Base-by-base conservation (phyloP, 1,140 invertebrate genomes). In the Drosophila funebris region DNA sequence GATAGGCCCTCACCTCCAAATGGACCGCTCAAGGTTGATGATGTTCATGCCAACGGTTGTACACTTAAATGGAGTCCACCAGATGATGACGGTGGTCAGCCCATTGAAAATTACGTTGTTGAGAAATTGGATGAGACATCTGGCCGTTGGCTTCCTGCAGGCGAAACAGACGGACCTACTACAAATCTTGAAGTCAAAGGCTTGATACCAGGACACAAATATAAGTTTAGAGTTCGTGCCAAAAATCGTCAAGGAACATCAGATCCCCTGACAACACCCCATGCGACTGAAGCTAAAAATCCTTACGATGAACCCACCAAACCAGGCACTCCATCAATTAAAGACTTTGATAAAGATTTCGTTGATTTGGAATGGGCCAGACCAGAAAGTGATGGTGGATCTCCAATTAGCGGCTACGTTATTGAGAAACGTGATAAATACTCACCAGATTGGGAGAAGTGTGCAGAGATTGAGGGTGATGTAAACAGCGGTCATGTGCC, bases 401-500 rank as follows among this genome's bases (percentile, higher is more conserved):
- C 96, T 6, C 97, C 97, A 2, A 97, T 99, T 75, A 97, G 96
- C 13, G 96, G 96, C 6, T 99, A 99, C 76, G 93, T 99, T 20
- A 97, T 99, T 92, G 98, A 99, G 91, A 99, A 99, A 93, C 96
- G 97, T 78, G 97, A 98, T 87, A 97, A 97, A 90, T 97, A 96
- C 90, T 95, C 94, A 91, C 96, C 95, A 5, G 95, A 95, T 56
- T 97, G 97, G 97, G 96, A 97, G 90, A 96, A 96, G 87, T 97
- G 96, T 92, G 96, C 95, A 18, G 95, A 97, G 79, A 94, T 97
- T 68, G 95, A 95, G 43, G 97, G 96, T 48, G 96, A 99, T 88
- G 94, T 96, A 13, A 96, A 96, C 22, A 94, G 93, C 48, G 97
- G 96, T 3, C 96, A 95, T 89, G 97, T 99, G 2, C 94, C 96